Evolutionary conservation across 1,140 invertebrate genomes (phyloP), one percentile per base, ranked within the genome.

Genomic region (Drosophila nebulosa): DNA sequence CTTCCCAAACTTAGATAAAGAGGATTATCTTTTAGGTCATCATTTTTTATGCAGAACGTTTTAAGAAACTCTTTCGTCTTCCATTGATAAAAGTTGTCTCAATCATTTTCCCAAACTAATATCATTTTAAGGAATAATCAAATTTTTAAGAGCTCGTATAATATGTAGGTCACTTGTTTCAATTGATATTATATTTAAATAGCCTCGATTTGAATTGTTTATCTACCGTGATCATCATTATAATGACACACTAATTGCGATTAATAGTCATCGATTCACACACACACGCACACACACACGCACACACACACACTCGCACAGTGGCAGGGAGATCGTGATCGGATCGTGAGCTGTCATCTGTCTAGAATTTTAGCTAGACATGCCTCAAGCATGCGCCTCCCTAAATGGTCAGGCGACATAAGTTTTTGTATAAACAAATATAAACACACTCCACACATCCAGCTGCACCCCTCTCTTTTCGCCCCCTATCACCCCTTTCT

Each of bases 201-300:
- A 74, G 66, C 64, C 58, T 16, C 71, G 58, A 68, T 68, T 63
- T 42, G 27, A 22, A 51, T 58, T 10, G 27, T 51, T 18, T 74
- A 74, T 74, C 71, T 56, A 21, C 10, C 63, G 74, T 74, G 70
- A 55, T 74, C 74, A 74, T 74, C 63, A 74, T 74, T 71, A 55
- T 74, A 74, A 74, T 74, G 70, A 61, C 71, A 74, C 71, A 74
- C 71, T 74, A 74, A 74, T 74, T 74, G 63, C 71, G 71, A 32
- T 36, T 74, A 74, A 55, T 56, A 74, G 27, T 21, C 46, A 27
- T 68, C 58, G 35, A 69, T 6, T 42, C 14, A 42, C 5, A 42
- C 5, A 6, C 39, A 2, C 14, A 39, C 14, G 16, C n/a, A 39
- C 39, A 42, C 39, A 46, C 7, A 10, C 39, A 21, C 16, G 21